Conservation (phyloP, 2,797 vertebrate species). For the Leptodactylus fallax region DNA sequence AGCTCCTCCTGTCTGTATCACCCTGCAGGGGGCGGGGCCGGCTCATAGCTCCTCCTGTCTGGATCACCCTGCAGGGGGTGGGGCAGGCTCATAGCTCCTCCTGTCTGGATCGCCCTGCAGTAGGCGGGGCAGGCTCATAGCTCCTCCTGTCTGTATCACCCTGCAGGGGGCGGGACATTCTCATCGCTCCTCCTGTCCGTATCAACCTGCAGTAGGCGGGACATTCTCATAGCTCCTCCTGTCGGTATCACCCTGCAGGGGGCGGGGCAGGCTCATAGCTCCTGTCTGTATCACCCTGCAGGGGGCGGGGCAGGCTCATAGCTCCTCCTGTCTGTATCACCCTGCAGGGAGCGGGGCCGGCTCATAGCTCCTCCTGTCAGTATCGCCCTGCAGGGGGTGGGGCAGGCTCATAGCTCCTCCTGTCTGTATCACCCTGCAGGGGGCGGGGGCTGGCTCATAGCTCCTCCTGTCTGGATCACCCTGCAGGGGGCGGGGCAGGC, state of each 20-base stretch:
- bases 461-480: background rate
- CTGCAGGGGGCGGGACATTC: background rate
- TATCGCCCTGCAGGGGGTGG: background rate
- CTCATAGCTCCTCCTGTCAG: background rate
- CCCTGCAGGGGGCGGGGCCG: background rate
- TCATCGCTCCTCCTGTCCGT: background rate
- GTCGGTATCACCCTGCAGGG: background rate
- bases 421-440: background rate
- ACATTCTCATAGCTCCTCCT: background rate
- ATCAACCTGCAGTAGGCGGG: background rate
- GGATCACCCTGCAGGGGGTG: background rate
- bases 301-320: background rate
- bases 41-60: background rate
- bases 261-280: background rate
- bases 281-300: background rate
- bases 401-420: background rate
- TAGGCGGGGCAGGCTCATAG: background rate
- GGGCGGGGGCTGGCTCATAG: background rate
- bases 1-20: background rate
- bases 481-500: background rate
- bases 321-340: background rate
- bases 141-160: background rate
- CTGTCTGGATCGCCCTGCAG: conserved; percentile 5
- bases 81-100: background rate
- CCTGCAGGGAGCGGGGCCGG: background rate